Evolutionary conservation across 2,888 invertebrate species (phyloP).

Genomic region (Volucella inflata): DNA sequence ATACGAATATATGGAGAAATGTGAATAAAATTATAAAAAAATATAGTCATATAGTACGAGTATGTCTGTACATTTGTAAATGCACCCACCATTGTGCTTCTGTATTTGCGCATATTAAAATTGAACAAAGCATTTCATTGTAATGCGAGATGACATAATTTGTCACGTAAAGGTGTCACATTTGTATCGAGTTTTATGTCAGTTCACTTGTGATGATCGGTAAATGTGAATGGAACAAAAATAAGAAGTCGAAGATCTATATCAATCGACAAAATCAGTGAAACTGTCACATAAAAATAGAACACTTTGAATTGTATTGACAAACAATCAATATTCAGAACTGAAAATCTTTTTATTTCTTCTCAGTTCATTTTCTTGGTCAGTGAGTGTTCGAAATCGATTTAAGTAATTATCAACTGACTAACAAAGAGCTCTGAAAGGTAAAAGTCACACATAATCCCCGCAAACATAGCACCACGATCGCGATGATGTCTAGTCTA

Average conservation of each 20-base stretch:
- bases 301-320: constrained; percentile 34
- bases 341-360: not conserved
- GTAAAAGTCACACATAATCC: constrained; percentile 31
- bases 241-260: constrained; percentile 43
- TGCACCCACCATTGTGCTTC: constrained; percentile 6
- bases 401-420: constrained; percentile 50
- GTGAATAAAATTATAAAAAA: constrained; percentile 36
- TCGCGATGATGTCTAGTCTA: constrained; percentile 24
- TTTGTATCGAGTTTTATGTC: constrained; percentile 56
- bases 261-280: constrained; percentile 32
- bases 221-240: constrained; percentile 30
- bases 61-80: not conserved
- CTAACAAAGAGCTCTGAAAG: constrained; percentile 38
- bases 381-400: constrained; percentile 1
- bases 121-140: constrained; percentile 67
- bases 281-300: constrained; percentile 41
- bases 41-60: constrained; percentile 3
- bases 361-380: not conserved
- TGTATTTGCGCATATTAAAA: constrained; percentile 32
- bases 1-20: constrained; percentile 6
- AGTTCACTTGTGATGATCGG: constrained; percentile 19
- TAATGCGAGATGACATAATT: constrained; percentile 56
- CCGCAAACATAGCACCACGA: not conserved
- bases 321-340: constrained; percentile 15
- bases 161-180: constrained; percentile 65